Percentiles rank a stretch among this genome's conserved stretches.
These are phyloP conservation scores for Cataglyphis albicans DNA, from an alignment of 2,888 invertebrate genomes.

Conservation along the genomic window DNA sequence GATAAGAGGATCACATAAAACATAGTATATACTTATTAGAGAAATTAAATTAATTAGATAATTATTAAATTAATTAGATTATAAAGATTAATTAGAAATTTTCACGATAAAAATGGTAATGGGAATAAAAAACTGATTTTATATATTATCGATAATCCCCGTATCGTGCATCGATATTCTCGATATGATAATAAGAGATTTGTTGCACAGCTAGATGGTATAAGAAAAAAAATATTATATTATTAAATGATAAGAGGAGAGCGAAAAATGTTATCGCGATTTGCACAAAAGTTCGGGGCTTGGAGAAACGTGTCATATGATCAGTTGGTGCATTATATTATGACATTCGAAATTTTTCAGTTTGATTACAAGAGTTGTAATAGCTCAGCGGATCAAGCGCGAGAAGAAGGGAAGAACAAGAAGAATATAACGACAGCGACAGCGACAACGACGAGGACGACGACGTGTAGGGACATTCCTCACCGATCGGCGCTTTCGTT, in stretches of 20 bases:
- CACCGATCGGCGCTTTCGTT: slow-evolving; percentile 2
- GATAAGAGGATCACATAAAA: too few relatives aligned
- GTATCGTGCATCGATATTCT: too few relatives aligned
- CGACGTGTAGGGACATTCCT: background rate
- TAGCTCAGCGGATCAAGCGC: background rate
- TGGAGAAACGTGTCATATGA: background rate
- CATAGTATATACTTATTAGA: too few relatives aligned
- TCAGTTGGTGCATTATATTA: background rate
- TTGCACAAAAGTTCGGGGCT: background rate
- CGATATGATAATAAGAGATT: too few relatives aligned
- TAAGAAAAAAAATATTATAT: too few relatives aligned
- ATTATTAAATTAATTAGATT: too few relatives aligned
- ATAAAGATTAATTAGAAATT: too few relatives aligned
- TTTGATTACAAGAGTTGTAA: background rate
- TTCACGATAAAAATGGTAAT: too few relatives aligned
- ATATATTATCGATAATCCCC: too few relatives aligned
- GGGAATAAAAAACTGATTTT: too few relatives aligned
- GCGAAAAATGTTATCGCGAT: background rate
- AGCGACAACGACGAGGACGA: background rate
- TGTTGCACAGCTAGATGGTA: too few relatives aligned
- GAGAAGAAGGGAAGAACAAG: background rate
- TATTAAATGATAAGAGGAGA: background rate
- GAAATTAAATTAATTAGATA: too few relatives aligned
- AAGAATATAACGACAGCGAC: background rate
- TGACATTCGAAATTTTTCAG: background rate